These are phyloP conservation scores for Ectemnius continuus DNA, from an alignment of 2,888 invertebrate genomes.

Conservation along the genomic window DNA sequence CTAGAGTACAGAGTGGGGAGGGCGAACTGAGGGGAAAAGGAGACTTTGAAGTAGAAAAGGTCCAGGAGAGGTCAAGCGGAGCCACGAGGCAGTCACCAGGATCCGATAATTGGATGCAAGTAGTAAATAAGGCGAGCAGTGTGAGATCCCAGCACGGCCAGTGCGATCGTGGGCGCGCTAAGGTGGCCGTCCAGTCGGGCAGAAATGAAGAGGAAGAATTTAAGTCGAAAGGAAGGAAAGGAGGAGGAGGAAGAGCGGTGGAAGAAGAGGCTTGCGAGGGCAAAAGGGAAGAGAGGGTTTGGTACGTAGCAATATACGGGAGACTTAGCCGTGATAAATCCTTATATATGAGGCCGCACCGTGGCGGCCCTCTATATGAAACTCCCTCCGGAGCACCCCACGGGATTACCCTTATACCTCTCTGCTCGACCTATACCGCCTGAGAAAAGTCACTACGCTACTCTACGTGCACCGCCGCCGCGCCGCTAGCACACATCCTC, in stretches of 20 bases:
- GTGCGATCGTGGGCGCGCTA: conserved; percentile 14
- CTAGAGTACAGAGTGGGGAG: background rate
- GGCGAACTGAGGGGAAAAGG: background rate
- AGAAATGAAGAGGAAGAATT: conserved; percentile 28
- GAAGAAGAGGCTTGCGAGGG: conserved; percentile 19
- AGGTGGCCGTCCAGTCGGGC: conserved; percentile 33
- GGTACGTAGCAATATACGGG: conserved; percentile 76
- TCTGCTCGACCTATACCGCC: conserved; percentile 49
- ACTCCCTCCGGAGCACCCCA: conserved; percentile 72
- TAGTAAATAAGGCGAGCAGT: conserved; percentile 44
- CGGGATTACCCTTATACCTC: conserved; percentile 74
- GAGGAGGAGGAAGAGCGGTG: conserved; percentile 15
- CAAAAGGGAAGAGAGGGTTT: conserved; percentile 59
- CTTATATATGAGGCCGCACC: conserved; percentile 77
- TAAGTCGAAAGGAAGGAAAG: conserved; percentile 21
- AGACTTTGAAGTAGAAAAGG: background rate
- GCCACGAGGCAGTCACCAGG: too few relatives aligned
- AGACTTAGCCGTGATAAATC: conserved; percentile 78
- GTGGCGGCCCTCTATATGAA: conserved; percentile 74
- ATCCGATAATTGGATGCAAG: conserved; percentile 47
- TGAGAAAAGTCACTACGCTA: conserved; percentile 60
- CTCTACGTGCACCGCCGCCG: conserved; percentile 44
- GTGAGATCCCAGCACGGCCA: conserved; percentile 34
- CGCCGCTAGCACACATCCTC: conserved; percentile 31
- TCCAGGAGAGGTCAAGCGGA: conserved; percentile 24